phyloP scores from a whole-genome alignment of 2,113 vertebrate genomes.

The Nettapus auritus region DNA sequence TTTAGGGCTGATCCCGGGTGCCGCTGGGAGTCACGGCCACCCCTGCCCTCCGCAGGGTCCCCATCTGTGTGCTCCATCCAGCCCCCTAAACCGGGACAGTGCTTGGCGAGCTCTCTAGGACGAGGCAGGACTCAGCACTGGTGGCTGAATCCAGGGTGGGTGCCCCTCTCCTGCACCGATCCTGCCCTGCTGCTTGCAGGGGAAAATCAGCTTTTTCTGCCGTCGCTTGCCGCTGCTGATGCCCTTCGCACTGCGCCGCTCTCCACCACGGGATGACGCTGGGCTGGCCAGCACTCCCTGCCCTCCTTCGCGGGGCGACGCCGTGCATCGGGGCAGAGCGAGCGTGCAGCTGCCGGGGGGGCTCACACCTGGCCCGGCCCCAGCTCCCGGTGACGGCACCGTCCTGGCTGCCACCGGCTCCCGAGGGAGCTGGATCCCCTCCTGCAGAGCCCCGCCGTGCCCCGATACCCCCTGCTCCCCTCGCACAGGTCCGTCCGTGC shows the following conservation, averaged over 20 bases:
- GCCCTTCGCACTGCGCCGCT: neutral
- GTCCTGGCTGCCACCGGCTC: fast-evolving
- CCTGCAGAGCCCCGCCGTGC: neutral
- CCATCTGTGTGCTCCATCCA: neutral
- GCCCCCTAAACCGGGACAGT: neutral
- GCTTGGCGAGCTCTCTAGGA: neutral
- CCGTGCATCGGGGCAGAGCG: neutral
- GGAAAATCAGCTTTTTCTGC: neutral
- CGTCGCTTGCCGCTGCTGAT: neutral
- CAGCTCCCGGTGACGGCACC: fast-evolving
- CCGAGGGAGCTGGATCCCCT: neutral
- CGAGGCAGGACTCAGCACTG: neutral
- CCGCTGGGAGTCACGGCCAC: neutral
- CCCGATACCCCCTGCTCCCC: neutral
- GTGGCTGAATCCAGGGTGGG: neutral
- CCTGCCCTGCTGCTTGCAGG: neutral
- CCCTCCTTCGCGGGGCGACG: neutral
- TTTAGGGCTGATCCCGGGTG: neutral
- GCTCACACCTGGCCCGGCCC: neutral
- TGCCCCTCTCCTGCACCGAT: neutral
- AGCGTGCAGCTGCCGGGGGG: neutral
- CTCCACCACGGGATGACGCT: neutral
- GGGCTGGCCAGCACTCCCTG: neutral
- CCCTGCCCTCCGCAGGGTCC: neutral
- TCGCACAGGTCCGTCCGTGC: no score